Percentiles rank a stretch among this genome's conserved stretches.
Conservation (phyloP, 2,888 invertebrate genomes). For the Noctua comes region DNA sequence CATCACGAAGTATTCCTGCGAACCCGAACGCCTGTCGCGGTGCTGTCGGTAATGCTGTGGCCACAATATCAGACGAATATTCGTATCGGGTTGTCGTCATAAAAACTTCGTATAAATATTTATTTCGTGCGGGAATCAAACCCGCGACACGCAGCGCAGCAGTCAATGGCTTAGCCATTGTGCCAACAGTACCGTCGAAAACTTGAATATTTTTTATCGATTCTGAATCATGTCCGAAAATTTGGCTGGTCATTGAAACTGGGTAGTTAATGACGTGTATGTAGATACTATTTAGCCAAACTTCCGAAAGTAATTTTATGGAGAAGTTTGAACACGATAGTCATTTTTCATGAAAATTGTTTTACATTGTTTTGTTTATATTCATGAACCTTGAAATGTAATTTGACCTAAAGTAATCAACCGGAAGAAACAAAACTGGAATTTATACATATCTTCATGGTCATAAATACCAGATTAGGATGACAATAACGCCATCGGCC, state of each 20-base stretch:
- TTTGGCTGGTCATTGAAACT: background rate
- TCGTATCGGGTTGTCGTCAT: background rate
- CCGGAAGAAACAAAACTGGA: slow-evolving; percentile 14
- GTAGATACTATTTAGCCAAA: background rate
- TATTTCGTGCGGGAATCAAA: background rate
- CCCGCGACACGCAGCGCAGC: background rate
- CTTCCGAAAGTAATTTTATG: background rate
- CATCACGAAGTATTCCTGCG: too few species aligned
- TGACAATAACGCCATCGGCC: slow-evolving; percentile 13
- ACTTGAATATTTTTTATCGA: too few species aligned
- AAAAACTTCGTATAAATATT: background rate
- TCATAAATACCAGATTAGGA: slow-evolving; percentile 19
- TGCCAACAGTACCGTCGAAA: background rate
- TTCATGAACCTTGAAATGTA: slow-evolving; percentile 1
- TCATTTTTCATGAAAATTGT: too few species aligned
- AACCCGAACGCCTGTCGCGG: background rate
- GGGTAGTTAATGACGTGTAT: too few species aligned
- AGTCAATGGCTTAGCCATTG: background rate
- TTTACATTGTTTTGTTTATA: too few species aligned
- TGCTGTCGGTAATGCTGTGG: background rate
- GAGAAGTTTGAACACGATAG: too few species aligned
- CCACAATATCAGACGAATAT: background rate
- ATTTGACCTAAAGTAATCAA: slow-evolving; percentile 3
- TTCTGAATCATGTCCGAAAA: too few species aligned
- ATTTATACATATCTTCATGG: slow-evolving; percentile 24